These are phyloP conservation scores for Polymixis flavicincta DNA, from an alignment of 2,888 invertebrate species.

Conservation along the genomic window DNA sequence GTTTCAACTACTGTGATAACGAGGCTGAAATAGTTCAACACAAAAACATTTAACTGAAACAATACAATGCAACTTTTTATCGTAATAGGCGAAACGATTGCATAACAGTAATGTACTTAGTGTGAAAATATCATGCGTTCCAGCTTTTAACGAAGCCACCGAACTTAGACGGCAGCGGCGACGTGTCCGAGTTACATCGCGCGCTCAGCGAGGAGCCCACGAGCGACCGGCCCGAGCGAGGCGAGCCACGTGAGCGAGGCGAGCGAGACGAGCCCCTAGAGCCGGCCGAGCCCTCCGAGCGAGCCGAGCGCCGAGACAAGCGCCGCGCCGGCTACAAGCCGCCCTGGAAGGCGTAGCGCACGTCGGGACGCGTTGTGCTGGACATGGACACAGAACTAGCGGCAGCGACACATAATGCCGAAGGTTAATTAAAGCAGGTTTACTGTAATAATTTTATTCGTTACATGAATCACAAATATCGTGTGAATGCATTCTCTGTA, in stretches of 20 bases:
- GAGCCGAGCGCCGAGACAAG: conserved; percentile 39
- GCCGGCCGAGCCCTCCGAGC: conserved; percentile 65
- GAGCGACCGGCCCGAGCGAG: conserved; percentile 75
- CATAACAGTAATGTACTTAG: neutral
- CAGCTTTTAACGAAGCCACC: conserved; percentile 90
- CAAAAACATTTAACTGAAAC: neutral
- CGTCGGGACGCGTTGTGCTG: neutral
- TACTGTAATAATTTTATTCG: neutral
- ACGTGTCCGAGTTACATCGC: conserved; percentile 48
- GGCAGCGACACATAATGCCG: neutral
- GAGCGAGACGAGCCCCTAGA: conserved; percentile 66
- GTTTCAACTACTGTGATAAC: neutral
- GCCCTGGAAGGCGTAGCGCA: conserved; percentile 83
- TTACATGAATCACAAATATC: neutral
- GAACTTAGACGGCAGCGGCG: conserved; percentile 71
- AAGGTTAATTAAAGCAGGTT: no score
- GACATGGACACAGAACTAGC: neutral
- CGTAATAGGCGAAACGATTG: neutral
- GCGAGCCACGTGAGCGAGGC: conserved; percentile 67
- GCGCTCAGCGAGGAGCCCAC: conserved; percentile 80
- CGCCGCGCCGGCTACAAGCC: conserved; percentile 73
- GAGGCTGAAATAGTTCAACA: neutral
- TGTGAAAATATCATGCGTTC: neutral
- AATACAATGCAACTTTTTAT: neutral
- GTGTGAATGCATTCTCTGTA: neutral